These are phyloP conservation scores for Cataglyphis livida DNA, from an alignment of 2,888 invertebrate species.

Conservation along the genomic window DNA sequence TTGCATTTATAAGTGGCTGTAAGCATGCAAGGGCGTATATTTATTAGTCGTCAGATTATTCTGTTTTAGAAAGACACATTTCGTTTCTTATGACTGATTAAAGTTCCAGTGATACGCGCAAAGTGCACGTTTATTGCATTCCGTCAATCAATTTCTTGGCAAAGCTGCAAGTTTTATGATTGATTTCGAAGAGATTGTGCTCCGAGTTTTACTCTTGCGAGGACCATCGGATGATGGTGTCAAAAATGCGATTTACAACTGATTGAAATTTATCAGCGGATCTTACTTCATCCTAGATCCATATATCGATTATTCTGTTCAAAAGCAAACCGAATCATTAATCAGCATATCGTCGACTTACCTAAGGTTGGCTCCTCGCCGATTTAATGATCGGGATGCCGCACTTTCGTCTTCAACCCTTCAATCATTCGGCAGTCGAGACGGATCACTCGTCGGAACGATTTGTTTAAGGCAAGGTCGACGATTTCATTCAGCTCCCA, in stretches of 20 bases:
- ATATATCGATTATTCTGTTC: too few species aligned
- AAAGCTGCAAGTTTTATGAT: neutral
- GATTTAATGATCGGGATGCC: neutral
- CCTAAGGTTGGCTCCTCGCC: neutral
- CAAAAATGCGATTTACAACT: neutral
- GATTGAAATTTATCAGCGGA: neutral
- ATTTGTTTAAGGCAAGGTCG: conserved; percentile 9
- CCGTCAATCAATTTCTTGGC: too few species aligned
- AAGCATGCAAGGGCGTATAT: conserved; percentile 1
- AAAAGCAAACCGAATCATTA: neutral
- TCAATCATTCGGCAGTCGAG: neutral
- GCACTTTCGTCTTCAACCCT: neutral
- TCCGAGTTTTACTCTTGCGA: neutral
- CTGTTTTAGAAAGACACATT: neutral
- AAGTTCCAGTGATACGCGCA: neutral
- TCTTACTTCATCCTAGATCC: neutral
- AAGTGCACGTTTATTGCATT: neutral
- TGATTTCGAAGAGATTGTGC: neutral
- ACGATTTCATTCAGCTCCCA: neutral
- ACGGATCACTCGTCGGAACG: neutral
- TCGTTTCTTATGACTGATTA: neutral
- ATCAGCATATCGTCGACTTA: conserved; percentile 4
- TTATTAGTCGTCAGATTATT: neutral
- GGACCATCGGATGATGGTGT: neutral
- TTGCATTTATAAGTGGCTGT: neutral